Percentiles rank a stretch among this genome's conserved stretches.
Conservation (phyloP, 2,797 vertebrate genomes). For the Takifugu ocellatus region DNA sequence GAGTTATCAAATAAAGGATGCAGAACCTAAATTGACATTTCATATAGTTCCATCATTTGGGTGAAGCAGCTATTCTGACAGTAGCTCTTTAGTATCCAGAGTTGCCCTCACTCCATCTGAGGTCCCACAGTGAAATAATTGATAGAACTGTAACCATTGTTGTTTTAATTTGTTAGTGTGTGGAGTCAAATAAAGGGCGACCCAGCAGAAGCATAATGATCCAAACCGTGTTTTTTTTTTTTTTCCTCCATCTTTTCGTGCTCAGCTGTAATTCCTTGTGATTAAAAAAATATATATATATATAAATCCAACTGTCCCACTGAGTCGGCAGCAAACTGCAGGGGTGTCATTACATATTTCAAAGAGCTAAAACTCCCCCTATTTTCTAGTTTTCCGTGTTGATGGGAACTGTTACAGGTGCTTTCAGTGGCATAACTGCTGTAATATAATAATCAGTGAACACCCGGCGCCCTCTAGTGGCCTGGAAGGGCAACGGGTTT, state of each 20-base stretch:
- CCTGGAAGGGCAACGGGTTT: too few species aligned
- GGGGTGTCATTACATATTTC: neutral
- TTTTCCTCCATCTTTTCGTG: neutral
- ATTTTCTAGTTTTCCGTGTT: too few species aligned
- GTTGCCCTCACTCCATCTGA: neutral
- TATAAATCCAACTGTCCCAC: neutral
- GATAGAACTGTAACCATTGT: neutral
- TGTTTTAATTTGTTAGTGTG: neutral
- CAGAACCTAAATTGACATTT: conserved; percentile 2
- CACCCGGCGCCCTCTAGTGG: too few species aligned
- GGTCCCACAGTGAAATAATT: neutral
- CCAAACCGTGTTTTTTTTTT: neutral
- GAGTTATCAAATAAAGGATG: conserved; percentile 12
- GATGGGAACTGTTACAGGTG: too few species aligned
- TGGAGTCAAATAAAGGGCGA: neutral
- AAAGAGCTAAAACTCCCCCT: too few species aligned
- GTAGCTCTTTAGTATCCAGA: neutral
- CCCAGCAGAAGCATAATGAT: too few species aligned
- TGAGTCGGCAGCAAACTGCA: neutral
- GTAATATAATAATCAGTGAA: too few species aligned
- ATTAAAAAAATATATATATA: too few species aligned
- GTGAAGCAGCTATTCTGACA: neutral
- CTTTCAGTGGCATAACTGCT: too few species aligned
- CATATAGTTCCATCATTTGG: neutral
- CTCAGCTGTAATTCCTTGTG: neutral